phyloP scores from a whole-genome alignment of 37 sponge, comb jelly and placozoan species.

The Haliclona indistincta region DNA sequence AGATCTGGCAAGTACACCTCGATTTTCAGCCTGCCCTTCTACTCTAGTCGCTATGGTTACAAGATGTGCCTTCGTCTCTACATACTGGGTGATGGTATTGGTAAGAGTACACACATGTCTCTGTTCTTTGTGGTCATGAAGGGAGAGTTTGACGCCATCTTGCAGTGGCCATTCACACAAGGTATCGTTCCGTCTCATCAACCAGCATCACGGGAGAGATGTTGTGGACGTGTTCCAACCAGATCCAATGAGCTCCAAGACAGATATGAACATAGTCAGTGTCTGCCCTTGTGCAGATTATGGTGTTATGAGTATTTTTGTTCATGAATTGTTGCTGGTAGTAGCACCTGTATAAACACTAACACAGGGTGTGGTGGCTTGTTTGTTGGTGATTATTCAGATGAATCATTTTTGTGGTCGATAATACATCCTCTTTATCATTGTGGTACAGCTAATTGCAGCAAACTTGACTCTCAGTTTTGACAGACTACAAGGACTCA shows the following conservation, averaged over 20 bases:
- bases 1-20: slow-evolving; percentile 65
- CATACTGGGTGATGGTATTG: slow-evolving; percentile 80
- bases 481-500: no score
- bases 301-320: no score
- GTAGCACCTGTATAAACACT: no score
- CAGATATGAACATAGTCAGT: slow-evolving; percentile 80
- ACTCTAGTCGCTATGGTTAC: slow-evolving; percentile 77
- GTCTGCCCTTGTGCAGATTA: slow-evolving; percentile 73
- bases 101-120: slow-evolving; percentile 72
- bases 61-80: slow-evolving; percentile 85
- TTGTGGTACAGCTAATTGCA: no score
- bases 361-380: no score
- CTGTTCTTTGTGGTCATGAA: slow-evolving; percentile 78
- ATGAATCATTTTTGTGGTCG: no score
- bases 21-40: slow-evolving; percentile 76
- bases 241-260: slow-evolving; percentile 72
- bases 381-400: no score
- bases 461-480: no score
- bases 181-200: slow-evolving; percentile 76
- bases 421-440: no score
- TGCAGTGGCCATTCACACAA: slow-evolving; percentile 79
- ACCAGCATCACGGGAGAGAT: slow-evolving; percentile 54
- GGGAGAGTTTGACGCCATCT: slow-evolving; percentile 84
- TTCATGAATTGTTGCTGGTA: no score
- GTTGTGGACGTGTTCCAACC: slow-evolving; percentile 76